Evolutionary conservation across 1,140 invertebrate genomes (phyloP).

Genomic region (Saxidomus purpurata): DNA sequence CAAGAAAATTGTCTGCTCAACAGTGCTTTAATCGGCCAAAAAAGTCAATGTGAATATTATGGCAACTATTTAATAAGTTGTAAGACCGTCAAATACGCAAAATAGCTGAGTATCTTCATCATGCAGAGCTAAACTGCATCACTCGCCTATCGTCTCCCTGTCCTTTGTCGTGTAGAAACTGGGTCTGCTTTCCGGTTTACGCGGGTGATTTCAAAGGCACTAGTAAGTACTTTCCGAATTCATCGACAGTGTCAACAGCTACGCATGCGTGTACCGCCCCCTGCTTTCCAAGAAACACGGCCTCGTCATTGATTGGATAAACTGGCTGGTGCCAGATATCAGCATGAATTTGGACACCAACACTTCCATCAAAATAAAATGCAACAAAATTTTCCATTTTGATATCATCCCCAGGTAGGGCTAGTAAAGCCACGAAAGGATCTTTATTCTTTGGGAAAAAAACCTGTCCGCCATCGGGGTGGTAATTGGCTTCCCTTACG

Average conservation of each 20-base stretch:
- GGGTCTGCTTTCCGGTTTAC: no score
- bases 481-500: constrained; percentile 55
- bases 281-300: constrained; percentile 54
- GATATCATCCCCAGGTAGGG: constrained; percentile 49
- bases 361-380: constrained; percentile 60
- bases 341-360: constrained; percentile 47
- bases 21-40: no score
- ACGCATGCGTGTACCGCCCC: constrained; percentile 66
- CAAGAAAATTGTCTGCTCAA: no score
- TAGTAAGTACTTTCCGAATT: constrained; percentile 39
- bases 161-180: no score
- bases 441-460: constrained; percentile 40
- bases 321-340: constrained; percentile 57
- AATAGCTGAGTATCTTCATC: no score
- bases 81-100: no score
- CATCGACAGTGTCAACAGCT: constrained; percentile 37
- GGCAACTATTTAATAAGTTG: no score
- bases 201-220: constrained; percentile 19
- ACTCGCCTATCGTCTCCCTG: no score
- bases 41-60: no score
- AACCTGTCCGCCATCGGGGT: constrained; percentile 50
- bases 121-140: no score
- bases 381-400: constrained; percentile 46
- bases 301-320: constrained; percentile 50
- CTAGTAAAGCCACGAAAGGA: constrained; percentile 44